Conservation (phyloP, 35 echinoderm and acorn worm genomes). For the Ophiothrix spiculata region DNA sequence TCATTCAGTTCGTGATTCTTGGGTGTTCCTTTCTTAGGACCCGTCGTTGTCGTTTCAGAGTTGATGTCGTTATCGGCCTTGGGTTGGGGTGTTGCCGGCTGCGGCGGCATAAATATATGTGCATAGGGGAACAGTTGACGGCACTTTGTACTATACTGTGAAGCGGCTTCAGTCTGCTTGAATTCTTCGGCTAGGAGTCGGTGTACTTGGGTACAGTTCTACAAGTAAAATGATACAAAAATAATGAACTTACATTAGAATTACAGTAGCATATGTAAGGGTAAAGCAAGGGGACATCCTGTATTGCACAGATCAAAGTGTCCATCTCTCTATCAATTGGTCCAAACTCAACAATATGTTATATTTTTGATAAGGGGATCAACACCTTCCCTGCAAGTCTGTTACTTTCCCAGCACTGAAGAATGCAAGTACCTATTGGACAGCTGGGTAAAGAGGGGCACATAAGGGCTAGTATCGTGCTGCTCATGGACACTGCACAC, state of each 20-base stretch:
- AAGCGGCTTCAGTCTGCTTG: conserved; percentile 46
- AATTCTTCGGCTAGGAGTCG: conserved; percentile 49
- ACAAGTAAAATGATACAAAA: conserved; percentile 21
- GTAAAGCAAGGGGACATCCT: neutral
- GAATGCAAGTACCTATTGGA: no score
- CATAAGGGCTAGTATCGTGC: no score
- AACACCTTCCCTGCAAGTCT: no score
- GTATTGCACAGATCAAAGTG: no score
- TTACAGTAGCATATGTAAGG: neutral
- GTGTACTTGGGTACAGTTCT: conserved; percentile 67
- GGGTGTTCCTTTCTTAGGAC: neutral
- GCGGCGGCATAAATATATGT: conserved; percentile 52
- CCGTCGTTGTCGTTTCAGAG: neutral
- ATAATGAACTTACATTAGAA: no score
- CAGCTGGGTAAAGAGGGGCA: no score
- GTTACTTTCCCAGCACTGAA: no score
- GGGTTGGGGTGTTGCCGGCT: conserved; percentile 6
- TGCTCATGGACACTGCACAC: no score
- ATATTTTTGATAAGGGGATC: no score
- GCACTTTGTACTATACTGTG: conserved; percentile 62
- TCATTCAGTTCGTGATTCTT: neutral
- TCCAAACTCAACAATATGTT: no score
- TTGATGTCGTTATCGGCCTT: conserved; percentile 10
- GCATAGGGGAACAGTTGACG: conserved; percentile 81
- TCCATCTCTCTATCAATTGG: no score